A percentile compares a stretch with the other conserved stretches of the same genome.
phyloP scores from a whole-genome alignment of 2,888 invertebrate genomes.

The Nebria salina region DNA sequence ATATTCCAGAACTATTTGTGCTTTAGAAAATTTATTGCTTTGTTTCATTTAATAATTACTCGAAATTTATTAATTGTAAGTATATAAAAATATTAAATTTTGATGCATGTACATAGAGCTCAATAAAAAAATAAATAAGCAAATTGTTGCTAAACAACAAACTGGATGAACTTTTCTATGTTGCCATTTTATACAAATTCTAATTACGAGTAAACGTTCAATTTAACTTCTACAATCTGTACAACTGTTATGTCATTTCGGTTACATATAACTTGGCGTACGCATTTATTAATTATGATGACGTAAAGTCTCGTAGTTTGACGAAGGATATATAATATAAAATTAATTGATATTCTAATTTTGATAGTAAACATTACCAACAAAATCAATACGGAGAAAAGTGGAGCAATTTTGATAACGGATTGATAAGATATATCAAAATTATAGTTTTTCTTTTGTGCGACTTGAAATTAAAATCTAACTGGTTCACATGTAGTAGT shows the following conservation, averaged over 20 bases:
- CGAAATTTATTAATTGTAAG: no score
- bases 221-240: background rate
- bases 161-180: no score
- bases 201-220: background rate
- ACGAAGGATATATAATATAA: background rate
- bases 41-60: no score
- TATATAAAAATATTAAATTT: no score
- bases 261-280: background rate
- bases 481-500: no score
- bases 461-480: no score
- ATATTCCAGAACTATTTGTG: no score
- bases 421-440: background rate
- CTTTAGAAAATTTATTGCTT: no score
- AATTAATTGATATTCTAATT: background rate
- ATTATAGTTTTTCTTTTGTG: background rate
- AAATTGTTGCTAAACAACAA: no score
- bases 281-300: background rate
- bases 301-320: background rate
- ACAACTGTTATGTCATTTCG: background rate
- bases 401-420: background rate
- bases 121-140: no score
- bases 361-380: background rate
- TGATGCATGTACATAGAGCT: no score
- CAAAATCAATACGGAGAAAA: background rate
- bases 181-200: background rate